A percentile compares a stretch with the other conserved stretches of the same genome.
Evolutionary conservation across 2,113 vertebrate genomes (phyloP).

Genomic region (Rhagologus leucostigma): DNA sequence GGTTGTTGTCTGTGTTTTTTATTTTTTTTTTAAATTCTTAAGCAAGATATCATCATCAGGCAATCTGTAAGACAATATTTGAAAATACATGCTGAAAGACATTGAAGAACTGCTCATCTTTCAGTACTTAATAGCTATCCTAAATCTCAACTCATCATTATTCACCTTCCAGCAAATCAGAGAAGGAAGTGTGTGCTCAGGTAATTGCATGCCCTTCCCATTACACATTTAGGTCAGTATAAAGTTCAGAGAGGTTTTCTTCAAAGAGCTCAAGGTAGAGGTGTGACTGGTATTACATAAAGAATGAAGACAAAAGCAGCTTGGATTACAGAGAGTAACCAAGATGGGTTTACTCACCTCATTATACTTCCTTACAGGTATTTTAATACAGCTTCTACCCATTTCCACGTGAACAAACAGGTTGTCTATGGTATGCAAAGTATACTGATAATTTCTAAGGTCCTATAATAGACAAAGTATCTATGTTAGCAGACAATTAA

Average conservation of each 20-base stretch:
- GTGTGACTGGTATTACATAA: background rate
- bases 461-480: conserved; percentile 74
- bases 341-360: conserved; percentile 75
- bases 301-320: background rate
- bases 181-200: background rate
- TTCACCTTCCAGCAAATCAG: background rate
- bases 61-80: background rate
- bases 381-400: conserved; percentile 92
- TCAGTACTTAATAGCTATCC: background rate
- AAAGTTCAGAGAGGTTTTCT: background rate
- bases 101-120: background rate
- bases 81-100: background rate
- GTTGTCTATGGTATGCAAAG: conserved; percentile 83
- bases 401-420: conserved; percentile 92
- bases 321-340: background rate
- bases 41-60: background rate
- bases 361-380: conserved; percentile 83
- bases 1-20: background rate
- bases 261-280: background rate
- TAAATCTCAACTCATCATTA: background rate
- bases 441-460: conserved; percentile 92
- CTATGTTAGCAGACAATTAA: background rate
- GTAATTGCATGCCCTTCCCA: background rate
- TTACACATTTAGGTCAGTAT: background rate
- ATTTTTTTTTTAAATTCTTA: background rate